Percentiles rank a stretch among this genome's conserved stretches.
phyloP scores from a whole-genome alignment of 2,797 vertebrate genomes.

The Aplochiton taeniatus region DNA sequence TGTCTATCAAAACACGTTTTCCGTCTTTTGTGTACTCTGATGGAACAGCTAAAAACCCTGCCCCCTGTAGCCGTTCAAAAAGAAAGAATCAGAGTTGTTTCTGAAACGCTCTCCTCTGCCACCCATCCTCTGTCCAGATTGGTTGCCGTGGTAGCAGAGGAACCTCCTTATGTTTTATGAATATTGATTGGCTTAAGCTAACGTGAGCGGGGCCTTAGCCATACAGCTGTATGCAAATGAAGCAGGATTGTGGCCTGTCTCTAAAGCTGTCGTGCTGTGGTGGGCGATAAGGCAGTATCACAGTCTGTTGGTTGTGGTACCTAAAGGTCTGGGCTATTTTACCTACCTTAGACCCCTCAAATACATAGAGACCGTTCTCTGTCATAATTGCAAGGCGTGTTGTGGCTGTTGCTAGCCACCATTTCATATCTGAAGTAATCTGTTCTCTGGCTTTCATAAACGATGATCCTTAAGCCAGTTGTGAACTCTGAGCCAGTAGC shows the following conservation, averaged over 20 bases:
- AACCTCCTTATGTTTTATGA: constrained; percentile 7
- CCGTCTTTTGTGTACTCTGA: no score
- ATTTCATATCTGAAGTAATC: not conserved
- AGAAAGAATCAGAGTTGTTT: constrained; percentile 5
- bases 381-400: not conserved
- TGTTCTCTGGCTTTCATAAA: no score
- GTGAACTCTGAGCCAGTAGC: no score
- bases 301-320: not conserved
- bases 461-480: no score
- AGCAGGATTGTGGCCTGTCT: constrained; percentile 28
- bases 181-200: constrained; percentile 41
- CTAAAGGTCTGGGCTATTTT: no score
- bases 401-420: not conserved
- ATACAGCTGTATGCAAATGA: constrained; percentile 63
- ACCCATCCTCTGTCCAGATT: constrained; percentile 11
- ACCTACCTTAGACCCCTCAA: no score
- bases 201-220: constrained; percentile 17
- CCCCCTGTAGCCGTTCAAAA: no score
- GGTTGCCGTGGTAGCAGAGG: constrained; percentile 26
- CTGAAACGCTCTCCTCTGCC: constrained; percentile 18
- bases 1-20: no score
- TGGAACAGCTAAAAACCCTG: no score
- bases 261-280: constrained; percentile 34
- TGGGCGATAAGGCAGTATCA: constrained; percentile 46
- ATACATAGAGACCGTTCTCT: no score